phyloP scores from a whole-genome alignment of 2,797 vertebrate species.

The Danionella dracula region DNA sequence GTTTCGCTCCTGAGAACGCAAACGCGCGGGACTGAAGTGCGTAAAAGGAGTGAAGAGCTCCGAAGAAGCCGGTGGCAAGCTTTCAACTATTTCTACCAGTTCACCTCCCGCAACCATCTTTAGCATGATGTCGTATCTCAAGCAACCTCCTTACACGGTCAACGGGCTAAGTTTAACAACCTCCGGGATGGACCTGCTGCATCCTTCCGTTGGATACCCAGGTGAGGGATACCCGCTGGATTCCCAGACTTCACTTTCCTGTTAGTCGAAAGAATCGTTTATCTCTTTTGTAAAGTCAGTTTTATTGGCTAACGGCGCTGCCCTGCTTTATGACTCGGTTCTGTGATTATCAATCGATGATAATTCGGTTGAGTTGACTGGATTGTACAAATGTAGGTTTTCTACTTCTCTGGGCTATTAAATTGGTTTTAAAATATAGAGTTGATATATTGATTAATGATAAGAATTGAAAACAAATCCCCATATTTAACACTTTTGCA shows the following conservation, averaged over 20 bases:
- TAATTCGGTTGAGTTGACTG: not conserved
- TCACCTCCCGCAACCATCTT: slow-evolving; percentile 80
- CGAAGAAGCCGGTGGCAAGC: slow-evolving; percentile 52
- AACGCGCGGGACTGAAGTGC: not conserved
- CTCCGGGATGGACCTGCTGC: slow-evolving; percentile 95
- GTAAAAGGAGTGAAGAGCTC: slow-evolving; percentile 42
- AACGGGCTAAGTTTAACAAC: slow-evolving; percentile 97
- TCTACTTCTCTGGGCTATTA: too few species aligned
- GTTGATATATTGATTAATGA: not conserved
- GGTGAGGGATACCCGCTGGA: slow-evolving; percentile 68
- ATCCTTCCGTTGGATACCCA: slow-evolving; percentile 95
- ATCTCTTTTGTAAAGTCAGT: too few species aligned
- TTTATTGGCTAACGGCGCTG: too few species aligned
- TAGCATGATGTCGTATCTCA: slow-evolving; percentile 99
- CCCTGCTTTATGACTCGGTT: not conserved
- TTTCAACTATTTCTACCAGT: slow-evolving; percentile 77
- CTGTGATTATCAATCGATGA: not conserved
- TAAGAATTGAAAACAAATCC: not conserved
- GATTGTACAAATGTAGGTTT: too few species aligned
- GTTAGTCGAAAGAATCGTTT: not conserved
- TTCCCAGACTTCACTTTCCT: not conserved
- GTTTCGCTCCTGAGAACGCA: slow-evolving; percentile 42
- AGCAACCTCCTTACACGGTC: slow-evolving; percentile 99
- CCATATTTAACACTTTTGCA: too few species aligned
- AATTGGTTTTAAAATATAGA: not conserved